Conservation (phyloP, 1,140 invertebrate genomes). For the Camponotus floridanus region DNA sequence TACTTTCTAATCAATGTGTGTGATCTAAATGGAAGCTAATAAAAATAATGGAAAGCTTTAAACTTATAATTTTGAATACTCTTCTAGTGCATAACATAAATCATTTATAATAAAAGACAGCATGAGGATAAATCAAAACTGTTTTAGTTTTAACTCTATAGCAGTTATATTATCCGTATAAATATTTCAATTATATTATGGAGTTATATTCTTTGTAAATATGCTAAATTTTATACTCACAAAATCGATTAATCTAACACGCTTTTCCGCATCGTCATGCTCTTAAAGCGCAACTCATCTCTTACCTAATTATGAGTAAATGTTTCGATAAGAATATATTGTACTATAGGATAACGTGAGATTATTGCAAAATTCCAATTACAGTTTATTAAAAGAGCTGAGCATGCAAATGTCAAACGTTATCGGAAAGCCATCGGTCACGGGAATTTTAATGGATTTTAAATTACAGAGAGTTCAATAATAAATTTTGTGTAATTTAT, state of each 20-base stretch:
- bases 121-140: not conserved
- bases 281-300: conserved; percentile 2
- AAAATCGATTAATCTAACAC: not conserved
- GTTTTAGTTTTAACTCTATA: not conserved
- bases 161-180: not conserved
- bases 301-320: conserved; percentile 35
- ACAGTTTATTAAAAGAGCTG: conserved; percentile 46
- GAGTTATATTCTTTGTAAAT: conserved; percentile 11
- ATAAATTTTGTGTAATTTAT: conserved; percentile 49
- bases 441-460: conserved; percentile 37
- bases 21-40: not conserved
- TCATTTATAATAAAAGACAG: not conserved
- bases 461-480: conserved; percentile 33
- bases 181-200: not conserved
- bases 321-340: conserved; percentile 30
- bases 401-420: conserved; percentile 52
- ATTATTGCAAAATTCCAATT: conserved; percentile 43
- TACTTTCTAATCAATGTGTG: not conserved
- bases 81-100: not conserved
- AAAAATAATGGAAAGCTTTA: not conserved
- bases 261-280: not conserved
- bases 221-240: not conserved
- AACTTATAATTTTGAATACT: not conserved
- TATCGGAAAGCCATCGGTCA: conserved; percentile 52
- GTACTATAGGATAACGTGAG: not conserved